Conservation (phyloP, 2,113 vertebrate genomes). For the Pogona vitticeps region DNA sequence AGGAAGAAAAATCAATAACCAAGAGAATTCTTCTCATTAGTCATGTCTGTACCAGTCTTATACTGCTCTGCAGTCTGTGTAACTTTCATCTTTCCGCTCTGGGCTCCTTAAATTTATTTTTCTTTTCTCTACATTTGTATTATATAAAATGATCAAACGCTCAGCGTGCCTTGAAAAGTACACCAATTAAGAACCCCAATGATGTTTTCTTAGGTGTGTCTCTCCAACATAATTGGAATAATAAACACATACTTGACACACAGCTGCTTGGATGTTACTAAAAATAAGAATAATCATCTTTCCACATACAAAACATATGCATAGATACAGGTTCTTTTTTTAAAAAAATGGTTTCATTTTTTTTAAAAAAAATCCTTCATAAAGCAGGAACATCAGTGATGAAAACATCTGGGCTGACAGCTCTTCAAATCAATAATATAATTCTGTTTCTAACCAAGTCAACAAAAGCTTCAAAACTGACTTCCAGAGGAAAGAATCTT, state of each 20-base stretch:
- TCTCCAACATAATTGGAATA: slow-evolving; percentile 51
- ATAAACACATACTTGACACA: slow-evolving; percentile 43
- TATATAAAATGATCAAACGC: slow-evolving; percentile 56
- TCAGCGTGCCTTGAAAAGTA: slow-evolving; percentile 46
- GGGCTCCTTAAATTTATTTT: slow-evolving; percentile 56
- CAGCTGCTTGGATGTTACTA: slow-evolving; percentile 47
- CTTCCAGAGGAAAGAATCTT: slow-evolving; percentile 10
- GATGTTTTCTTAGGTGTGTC: slow-evolving; percentile 51
- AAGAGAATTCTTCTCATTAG: slow-evolving; percentile 49
- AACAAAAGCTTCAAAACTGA: slow-evolving; percentile 12
- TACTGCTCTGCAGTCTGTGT: slow-evolving; percentile 40
- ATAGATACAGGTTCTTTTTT: slow-evolving; percentile 1
- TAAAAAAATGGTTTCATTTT: too few species aligned
- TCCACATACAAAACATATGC: slow-evolving; percentile 30
- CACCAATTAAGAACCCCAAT: slow-evolving; percentile 54
- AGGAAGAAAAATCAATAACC: slow-evolving; percentile 9
- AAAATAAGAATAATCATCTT: slow-evolving; percentile 17
- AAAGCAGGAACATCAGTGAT: background rate
- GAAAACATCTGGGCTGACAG: slow-evolving; percentile 24
- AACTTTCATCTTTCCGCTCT: slow-evolving; percentile 46
- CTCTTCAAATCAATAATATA: background rate
- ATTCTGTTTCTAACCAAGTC: slow-evolving; percentile 17
- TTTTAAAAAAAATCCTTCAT: slow-evolving; percentile 7
- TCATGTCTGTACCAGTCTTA: slow-evolving; percentile 53
- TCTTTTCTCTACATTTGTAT: slow-evolving; percentile 47